phyloP scores from a whole-genome alignment of 2,888 invertebrate genomes.

The Cremastobaeus sp. region DNA sequence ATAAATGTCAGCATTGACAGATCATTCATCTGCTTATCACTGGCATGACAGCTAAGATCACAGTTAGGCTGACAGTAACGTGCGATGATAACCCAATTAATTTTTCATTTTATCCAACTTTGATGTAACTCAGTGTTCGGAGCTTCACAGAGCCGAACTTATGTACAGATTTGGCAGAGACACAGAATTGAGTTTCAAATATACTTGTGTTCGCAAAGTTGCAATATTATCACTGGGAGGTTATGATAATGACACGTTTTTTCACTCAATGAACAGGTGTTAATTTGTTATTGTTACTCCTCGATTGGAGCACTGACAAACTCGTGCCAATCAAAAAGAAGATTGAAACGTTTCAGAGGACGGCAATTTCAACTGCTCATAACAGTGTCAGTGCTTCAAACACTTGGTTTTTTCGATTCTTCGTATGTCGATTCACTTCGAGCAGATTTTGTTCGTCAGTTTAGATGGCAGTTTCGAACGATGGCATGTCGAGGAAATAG shows the following conservation, averaged over 20 bases:
- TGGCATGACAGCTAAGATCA: slow-evolving; percentile 1
- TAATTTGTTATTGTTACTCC: background rate
- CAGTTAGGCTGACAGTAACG: slow-evolving; percentile 4
- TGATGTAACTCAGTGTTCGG: no score
- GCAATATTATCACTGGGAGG: slow-evolving; percentile 21
- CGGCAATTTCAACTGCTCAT: slow-evolving; percentile 16
- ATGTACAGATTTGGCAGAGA: background rate
- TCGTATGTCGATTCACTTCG: slow-evolving; percentile 15
- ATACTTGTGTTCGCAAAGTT: slow-evolving; percentile 6
- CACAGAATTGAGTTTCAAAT: slow-evolving; percentile 12
- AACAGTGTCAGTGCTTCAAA: slow-evolving; percentile 17
- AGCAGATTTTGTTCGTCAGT: background rate
- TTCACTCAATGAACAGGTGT: background rate
- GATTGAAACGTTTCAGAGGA: background rate
- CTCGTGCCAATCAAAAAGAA: background rate
- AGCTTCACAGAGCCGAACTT: background rate
- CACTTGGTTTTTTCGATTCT: slow-evolving; percentile 19
- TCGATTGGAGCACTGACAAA: background rate
- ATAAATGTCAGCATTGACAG: slow-evolving; percentile 33
- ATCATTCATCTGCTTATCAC: slow-evolving; percentile 24
- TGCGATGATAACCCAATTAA: slow-evolving; percentile 1
- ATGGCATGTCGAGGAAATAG: no score
- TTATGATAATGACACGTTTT: slow-evolving; percentile 11
- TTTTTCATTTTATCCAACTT: no score
- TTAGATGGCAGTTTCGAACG: slow-evolving; percentile 6